phyloP scores from a whole-genome alignment of 2,797 vertebrate species.

The Halcyon chelicuti region DNA sequence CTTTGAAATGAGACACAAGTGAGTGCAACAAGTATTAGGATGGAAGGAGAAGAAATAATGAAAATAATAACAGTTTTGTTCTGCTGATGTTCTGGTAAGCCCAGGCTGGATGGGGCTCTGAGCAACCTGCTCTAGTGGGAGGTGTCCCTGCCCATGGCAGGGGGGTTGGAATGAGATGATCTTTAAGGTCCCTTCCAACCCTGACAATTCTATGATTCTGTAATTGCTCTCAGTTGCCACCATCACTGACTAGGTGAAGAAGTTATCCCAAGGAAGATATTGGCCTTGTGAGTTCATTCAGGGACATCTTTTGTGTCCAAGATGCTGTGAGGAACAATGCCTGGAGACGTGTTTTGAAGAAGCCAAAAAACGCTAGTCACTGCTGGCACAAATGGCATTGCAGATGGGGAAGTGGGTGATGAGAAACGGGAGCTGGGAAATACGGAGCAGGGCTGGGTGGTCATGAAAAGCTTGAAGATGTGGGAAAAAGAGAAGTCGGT shows the following conservation, averaged over 20 bases:
- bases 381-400: conserved; percentile 37
- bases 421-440: neutral
- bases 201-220: no score
- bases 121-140: no score
- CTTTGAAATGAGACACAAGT: neutral
- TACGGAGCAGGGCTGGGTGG: neutral
- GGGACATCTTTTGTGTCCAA: neutral
- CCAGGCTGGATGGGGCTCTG: no score
- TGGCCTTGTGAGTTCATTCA: neutral
- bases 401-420: conserved; percentile 56
- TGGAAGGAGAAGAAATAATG: neutral
- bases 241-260: neutral
- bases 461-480: neutral
- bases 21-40: neutral
- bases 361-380: conserved; percentile 39
- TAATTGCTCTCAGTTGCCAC: neutral
- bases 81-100: neutral
- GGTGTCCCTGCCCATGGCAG: no score
- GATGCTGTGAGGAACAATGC: conserved; percentile 19
- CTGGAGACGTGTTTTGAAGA: neutral
- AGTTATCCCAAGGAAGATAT: neutral
- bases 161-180: no score
- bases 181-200: no score
- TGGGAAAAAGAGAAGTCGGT: neutral
- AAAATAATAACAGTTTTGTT: neutral